Base-by-base conservation (phyloP, 2,888 invertebrate genomes). In the Protophormia terraenovae region DNA sequence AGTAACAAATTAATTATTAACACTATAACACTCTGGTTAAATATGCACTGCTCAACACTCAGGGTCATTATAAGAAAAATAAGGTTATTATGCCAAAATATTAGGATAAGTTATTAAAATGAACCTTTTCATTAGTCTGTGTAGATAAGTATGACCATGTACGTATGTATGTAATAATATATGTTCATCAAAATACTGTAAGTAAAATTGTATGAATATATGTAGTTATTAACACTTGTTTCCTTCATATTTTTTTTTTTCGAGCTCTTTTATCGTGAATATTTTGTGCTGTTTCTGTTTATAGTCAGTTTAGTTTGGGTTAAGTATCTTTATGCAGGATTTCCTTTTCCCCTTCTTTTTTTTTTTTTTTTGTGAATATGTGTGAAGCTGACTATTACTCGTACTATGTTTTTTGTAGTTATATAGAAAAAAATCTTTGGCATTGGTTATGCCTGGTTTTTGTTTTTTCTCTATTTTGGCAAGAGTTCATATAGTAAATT, bases 1-100 rank as follows among this genome's bases (percentile, higher is more conserved):
- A 66, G 19, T 32, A 73, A n/a, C 53, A 72, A 60, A 72, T 58
- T 73, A 72, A 72, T 83, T 77, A 73, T 78, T 67, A 83, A 75
- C 75, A 47, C 47, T 55, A 75, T 79, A 41, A 64, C 27, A 55
- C 55, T 73, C 32, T 24, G 14, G 8, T 73, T 45, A 47, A 64
- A 32, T 83, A 62, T 73, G 27, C 10, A 67, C n/a, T 60, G 12
- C 10, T 24, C 8, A 45, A 58, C 47, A 72, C 29, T 72, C 24
- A 50, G 41, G 58, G 58, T 58, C 62, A 76, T 80, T 80, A 53
- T 19, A 62, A 71, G 16, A 50, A 58, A 66, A 71, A 72, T 67
- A 60, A 60, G 45, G 71, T 73, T 72, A 76, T 80, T 76, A 76
- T 45, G 60, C 32, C 50, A 60, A 60, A 55, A 76, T 41, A 29